Percentiles rank a stretch among this genome's conserved stretches.
Conservation (phyloP, 2,113 vertebrate genomes). For the Hippolais icterina region DNA sequence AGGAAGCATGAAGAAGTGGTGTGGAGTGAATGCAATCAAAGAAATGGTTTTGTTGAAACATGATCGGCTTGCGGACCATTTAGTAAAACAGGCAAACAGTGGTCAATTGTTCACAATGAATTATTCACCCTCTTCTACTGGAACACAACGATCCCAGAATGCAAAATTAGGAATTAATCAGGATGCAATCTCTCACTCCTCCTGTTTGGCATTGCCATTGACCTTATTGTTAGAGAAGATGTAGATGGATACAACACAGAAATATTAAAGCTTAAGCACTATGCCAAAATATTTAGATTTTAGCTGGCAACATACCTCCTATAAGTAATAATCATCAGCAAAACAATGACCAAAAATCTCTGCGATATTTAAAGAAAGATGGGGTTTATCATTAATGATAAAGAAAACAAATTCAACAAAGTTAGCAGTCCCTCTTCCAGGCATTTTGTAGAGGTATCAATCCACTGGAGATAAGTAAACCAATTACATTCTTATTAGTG, state of each 20-base stretch:
- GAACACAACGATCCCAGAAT: constrained; percentile 43
- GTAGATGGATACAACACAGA: not conserved
- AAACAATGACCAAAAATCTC: not conserved
- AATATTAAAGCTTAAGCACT: not conserved
- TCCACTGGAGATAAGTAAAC: not conserved
- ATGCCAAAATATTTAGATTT: not conserved
- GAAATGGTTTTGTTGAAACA: not conserved
- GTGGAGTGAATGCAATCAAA: accelerated
- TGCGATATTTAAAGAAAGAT: not conserved
- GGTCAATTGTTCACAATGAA: constrained; percentile 29
- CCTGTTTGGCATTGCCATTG: constrained; percentile 15
- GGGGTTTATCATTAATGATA: not conserved
- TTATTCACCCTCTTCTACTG: constrained; percentile 39
- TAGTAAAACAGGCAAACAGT: constrained; percentile 37
- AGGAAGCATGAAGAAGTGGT: not conserved
- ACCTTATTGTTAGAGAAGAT: constrained; percentile 14
- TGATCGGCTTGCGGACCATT: not conserved
- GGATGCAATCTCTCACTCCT: constrained; percentile 19
- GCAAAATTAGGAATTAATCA: constrained; percentile 44
- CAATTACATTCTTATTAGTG: not conserved
- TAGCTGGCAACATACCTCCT: not conserved
- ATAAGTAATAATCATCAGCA: not conserved
- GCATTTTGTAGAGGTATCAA: not conserved
- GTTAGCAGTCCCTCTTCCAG: not conserved
- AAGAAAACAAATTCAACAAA: not conserved